These are phyloP conservation scores for Kryphioiulus occultus DNA, from an alignment of 2,888 invertebrate genomes.

Conservation along the genomic window DNA sequence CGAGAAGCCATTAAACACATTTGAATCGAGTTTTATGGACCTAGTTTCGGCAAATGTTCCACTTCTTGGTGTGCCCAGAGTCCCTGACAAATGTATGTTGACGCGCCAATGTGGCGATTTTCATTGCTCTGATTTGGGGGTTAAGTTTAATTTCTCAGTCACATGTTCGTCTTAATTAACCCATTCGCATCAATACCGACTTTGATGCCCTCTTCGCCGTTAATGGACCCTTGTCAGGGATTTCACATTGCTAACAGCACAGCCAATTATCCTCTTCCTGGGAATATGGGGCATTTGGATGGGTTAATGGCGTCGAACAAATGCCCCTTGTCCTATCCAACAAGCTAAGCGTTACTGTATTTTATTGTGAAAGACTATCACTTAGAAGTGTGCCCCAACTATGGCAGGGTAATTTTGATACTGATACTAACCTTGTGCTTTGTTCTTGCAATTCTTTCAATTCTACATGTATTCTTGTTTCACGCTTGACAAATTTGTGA, in stretches of 20 bases:
- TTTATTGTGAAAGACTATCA: neutral
- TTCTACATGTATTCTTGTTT: no score
- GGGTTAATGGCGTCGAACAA: slow-evolving; percentile 28
- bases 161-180: slow-evolving; percentile 35
- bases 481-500: no score
- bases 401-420: neutral
- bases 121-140: neutral
- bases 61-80: neutral
- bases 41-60: neutral
- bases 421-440: neutral
- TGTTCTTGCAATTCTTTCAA: neutral
- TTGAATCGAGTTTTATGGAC: neutral
- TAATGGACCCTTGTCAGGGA: neutral
- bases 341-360: neutral
- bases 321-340: slow-evolving; percentile 1
- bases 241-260: neutral
- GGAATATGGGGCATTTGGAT: neutral
- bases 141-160: slow-evolving; percentile 7
- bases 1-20: neutral
- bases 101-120: slow-evolving; percentile 12
- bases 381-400: neutral
- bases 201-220: neutral
- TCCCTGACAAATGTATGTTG: slow-evolving; percentile 11
- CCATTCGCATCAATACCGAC: neutral
- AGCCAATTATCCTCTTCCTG: neutral